Evolutionary conservation across 2,888 invertebrate species (phyloP).

Genomic region (Schrankia costaestrigalis): DNA sequence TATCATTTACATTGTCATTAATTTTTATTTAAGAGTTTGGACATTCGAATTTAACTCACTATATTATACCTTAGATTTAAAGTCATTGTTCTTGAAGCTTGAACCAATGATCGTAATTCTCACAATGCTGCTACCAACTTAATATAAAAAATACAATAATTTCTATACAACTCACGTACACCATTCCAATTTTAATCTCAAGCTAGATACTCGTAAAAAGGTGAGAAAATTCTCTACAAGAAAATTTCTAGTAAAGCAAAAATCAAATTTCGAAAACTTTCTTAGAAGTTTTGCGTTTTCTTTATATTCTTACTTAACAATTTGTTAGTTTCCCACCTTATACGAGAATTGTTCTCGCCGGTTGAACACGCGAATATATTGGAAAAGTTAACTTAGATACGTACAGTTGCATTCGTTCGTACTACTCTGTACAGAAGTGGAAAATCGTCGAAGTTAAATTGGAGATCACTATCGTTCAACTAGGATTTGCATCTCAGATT

Average conservation of each 20-base stretch:
- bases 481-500: constrained; percentile 41
- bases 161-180: too few species aligned
- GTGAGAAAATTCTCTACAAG: too few species aligned
- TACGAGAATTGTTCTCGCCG: constrained; percentile 25
- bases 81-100: too few species aligned
- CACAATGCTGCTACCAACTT: too few species aligned
- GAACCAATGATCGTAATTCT: too few species aligned
- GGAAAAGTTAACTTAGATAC: constrained; percentile 45
- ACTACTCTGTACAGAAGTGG: constrained; percentile 37
- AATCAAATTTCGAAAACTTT: constrained; percentile 33
- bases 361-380: constrained; percentile 45
- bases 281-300: constrained; percentile 12
- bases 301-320: constrained; percentile 29
- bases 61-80: too few species aligned
- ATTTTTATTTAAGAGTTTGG: too few species aligned
- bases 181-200: too few species aligned
- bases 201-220: too few species aligned
- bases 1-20: too few species aligned
- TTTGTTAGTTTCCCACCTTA: constrained; percentile 31
- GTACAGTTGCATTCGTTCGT: constrained; percentile 33
- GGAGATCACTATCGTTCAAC: constrained; percentile 48
- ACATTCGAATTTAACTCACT: too few species aligned
- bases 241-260: constrained; percentile 9
- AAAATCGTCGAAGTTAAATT: constrained; percentile 62
- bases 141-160: too few species aligned